Evolutionary conservation across 1,140 invertebrate genomes (phyloP).

Genomic region (Cyrtorhinus lividipennis): DNA sequence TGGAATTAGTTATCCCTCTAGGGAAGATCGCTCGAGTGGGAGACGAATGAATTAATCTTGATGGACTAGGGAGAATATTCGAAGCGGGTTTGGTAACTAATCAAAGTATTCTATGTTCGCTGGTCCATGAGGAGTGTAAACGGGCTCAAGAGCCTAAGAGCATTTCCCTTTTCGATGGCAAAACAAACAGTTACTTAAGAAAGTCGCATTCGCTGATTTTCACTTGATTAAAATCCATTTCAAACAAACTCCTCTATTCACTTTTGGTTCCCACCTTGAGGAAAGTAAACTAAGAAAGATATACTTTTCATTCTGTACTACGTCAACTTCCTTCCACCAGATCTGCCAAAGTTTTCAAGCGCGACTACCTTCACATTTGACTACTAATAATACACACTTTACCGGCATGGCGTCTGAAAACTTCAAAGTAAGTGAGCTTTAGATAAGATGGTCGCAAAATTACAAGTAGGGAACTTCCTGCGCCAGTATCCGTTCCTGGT

Average conservation of each 20-base stretch:
- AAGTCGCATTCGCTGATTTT: background rate
- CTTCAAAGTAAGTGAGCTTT: too few relatives aligned
- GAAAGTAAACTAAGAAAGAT: too few relatives aligned
- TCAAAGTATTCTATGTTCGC: conserved; percentile 7
- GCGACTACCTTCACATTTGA: too few relatives aligned
- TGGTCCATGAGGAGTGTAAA: conserved; percentile 4
- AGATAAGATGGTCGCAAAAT: too few relatives aligned
- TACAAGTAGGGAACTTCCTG: too few relatives aligned
- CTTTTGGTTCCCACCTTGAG: too few relatives aligned
- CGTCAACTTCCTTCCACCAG: too few relatives aligned
- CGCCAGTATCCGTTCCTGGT: too few relatives aligned
- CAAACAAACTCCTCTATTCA: background rate
- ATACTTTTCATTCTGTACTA: too few relatives aligned
- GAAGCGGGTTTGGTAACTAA: conserved; percentile 4
- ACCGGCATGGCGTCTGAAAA: too few relatives aligned
- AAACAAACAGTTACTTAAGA: conserved; percentile 7
- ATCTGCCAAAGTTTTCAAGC: too few relatives aligned
- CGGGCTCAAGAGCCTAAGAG: conserved; percentile 2
- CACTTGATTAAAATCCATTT: conserved; percentile 7
- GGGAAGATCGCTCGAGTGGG: background rate
- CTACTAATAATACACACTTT: too few relatives aligned
- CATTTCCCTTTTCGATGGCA: conserved; percentile 4
- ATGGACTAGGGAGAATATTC: conserved; percentile 1
- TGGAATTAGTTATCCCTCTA: background rate
- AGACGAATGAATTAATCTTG: conserved; percentile 3